Percentiles rank a stretch among this genome's conserved stretches.
Evolutionary conservation across 2,113 vertebrate genomes (phyloP).

Genomic region (Labrus mixtus): DNA sequence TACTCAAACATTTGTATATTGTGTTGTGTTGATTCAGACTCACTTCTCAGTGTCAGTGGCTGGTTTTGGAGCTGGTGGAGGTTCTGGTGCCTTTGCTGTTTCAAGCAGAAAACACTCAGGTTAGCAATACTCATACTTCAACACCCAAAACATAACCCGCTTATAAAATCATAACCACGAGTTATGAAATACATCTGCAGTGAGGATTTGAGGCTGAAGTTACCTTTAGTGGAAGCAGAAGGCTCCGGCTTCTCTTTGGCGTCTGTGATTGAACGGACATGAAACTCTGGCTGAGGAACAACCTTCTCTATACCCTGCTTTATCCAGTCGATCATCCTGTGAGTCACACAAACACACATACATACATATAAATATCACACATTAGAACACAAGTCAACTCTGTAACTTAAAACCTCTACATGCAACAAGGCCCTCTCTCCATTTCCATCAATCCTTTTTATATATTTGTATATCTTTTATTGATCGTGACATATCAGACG

Average conservation of each 20-base stretch:
- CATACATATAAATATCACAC: neutral
- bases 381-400: too few relatives aligned
- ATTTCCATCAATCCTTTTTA: too few relatives aligned
- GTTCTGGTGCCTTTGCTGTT: neutral
- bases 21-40: neutral
- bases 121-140: neutral
- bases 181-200: fast-evolving
- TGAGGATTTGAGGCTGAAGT: neutral
- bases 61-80: conserved; percentile 28
- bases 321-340: conserved; percentile 82
- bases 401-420: too few relatives aligned
- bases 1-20: neutral
- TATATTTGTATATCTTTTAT: too few relatives aligned
- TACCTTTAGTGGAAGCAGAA: conserved; percentile 34
- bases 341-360: conserved; percentile 6
- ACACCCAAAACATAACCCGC: neutral
- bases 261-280: conserved; percentile 36
- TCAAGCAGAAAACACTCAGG: neutral
- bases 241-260: conserved; percentile 33
- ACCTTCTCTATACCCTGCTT: conserved; percentile 82
- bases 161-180: neutral
- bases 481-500: too few relatives aligned
- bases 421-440: too few relatives aligned
- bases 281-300: conserved; percentile 78
- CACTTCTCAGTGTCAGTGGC: conserved; percentile 42